Evolutionary conservation across 2,888 invertebrate species (phyloP), one percentile per base, ranked within the genome.

Genomic region (Eulithis prunata): DNA sequence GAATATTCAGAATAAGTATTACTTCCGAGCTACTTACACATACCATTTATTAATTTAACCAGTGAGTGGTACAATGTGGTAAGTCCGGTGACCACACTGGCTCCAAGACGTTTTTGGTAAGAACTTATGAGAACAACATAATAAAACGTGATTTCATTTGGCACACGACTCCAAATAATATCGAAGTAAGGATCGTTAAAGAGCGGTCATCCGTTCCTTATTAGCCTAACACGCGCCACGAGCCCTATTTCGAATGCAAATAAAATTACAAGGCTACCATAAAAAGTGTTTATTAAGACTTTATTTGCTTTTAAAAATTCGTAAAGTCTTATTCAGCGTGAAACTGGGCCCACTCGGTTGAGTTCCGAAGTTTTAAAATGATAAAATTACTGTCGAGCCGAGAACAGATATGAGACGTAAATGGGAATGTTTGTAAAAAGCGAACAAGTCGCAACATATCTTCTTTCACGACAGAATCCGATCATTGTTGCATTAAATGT

Each of bases 201-300:
- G 85, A 82, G 80, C 83, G 81, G 74, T 78, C 89, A 87, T 85
- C 84, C 85, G 83, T 84, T 85, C 91, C 91, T 87, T 91, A 90
- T 91, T 91, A 90, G 88, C 84, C 82, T 79, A 87, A 88, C 89
- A 88, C 88, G 89, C 85, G 88, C 86, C 86, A 82, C 85, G 80
- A 76, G 79, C 81, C 87, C 88, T 89, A 90, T 90, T 88, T 81
- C 78, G 83, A 83, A 89, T 90, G 86, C 84, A 86, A 90, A 91
- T 91, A 91, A 90, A 87, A 90, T 86, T 87, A 86, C 86, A 87
- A 86, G 83, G 81, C 86, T 80, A 82, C 86, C 87, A 90, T 92
- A 91, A 92, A 91, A 83, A 88, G 84, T 80, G 80, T 87, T 91
- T 91, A 90, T 91, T 89, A 90, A 91, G 90, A 89, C 89, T 90